Evolutionary conservation across 2,888 invertebrate genomes (phyloP), one percentile per base, ranked within the genome.

Genomic region (Lasioglossum villosulum): DNA sequence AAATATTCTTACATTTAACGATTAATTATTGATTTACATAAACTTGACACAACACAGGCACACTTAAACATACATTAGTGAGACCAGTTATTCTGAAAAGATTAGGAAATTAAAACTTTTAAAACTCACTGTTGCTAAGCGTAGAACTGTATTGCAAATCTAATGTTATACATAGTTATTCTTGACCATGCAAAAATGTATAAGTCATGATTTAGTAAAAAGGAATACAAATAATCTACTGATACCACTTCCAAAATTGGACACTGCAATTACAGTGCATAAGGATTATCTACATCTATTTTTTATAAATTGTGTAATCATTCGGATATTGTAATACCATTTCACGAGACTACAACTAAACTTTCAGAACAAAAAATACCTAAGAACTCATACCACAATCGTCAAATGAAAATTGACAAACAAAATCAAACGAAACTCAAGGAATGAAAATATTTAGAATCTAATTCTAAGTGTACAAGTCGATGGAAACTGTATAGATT

Each of bases 241-340:
- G 86, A 88, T 88, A 88, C 88, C 88, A 88, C 88, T 88, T 88
- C 88, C 88, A 88, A 85, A 82, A 82, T 48, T 85, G 68, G 74
- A 83, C 87, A 83, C 88, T 84, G 84, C 63, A 34, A 72, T 82
- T 77, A 80, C 80, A 88, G 80, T 82, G 84, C 82, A 52, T 52
- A 84, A 86, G 84, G 86, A 79, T 82, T 74, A 73, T 52, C 87
- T 86, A 86, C 87, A 59, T 83, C 81, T 84, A 86, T 79, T 63
- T 83, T 68, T 82, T 66, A 78, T 42, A 72, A 72, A 71, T 79
- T 39, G 72, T 45, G 71, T 75, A 66, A 75, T 80, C 79, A 79
- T 85, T 82, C 78, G n/a, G 68, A 73, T 82, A 79, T 30, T 73
- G 63, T 75, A 66, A 84, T 78, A 70, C 71, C 48, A 39, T 39